phyloP scores from a whole-genome alignment of 2,113 vertebrate species.

The Parus major region DNA sequence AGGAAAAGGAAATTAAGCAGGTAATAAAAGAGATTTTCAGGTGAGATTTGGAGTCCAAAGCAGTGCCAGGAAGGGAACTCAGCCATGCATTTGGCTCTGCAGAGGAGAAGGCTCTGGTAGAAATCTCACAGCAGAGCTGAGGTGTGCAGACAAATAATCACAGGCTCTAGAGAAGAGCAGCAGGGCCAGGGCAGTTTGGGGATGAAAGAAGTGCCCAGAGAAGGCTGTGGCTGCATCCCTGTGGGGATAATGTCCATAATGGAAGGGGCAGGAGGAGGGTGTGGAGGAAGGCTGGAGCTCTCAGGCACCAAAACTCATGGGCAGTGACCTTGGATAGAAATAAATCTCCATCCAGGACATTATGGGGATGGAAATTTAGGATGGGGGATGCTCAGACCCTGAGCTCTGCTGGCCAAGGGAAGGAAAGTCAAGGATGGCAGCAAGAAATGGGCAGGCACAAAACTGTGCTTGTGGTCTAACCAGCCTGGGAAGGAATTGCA shows the following conservation, averaged over 20 bases:
- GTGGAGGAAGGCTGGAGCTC: not conserved
- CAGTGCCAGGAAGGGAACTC: not conserved
- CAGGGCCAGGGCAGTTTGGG: not conserved
- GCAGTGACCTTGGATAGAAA: not conserved
- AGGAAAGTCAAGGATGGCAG: not conserved
- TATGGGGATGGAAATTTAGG: not conserved
- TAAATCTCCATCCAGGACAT: rapidly evolving
- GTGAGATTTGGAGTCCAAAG: not conserved
- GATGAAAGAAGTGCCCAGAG: not conserved
- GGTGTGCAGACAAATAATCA: not conserved
- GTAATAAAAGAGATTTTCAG: slow-evolving; percentile 18
- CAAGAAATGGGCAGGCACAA: not conserved
- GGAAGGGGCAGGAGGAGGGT: rapidly evolving
- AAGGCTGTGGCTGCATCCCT: not conserved
- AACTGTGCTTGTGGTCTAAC: not conserved
- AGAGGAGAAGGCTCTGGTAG: not conserved
- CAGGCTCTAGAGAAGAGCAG: not conserved
- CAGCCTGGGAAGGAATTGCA: not conserved
- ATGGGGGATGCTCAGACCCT: not conserved
- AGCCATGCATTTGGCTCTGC: not conserved
- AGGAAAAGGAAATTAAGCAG: slow-evolving; percentile 30
- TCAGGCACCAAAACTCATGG: not conserved
- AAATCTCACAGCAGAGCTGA: not conserved
- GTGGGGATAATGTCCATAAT: rapidly evolving
- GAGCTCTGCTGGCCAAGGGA: not conserved